Base-by-base conservation (phyloP, 2,797 vertebrate genomes). In the Gymnothorax javanicus region DNA sequence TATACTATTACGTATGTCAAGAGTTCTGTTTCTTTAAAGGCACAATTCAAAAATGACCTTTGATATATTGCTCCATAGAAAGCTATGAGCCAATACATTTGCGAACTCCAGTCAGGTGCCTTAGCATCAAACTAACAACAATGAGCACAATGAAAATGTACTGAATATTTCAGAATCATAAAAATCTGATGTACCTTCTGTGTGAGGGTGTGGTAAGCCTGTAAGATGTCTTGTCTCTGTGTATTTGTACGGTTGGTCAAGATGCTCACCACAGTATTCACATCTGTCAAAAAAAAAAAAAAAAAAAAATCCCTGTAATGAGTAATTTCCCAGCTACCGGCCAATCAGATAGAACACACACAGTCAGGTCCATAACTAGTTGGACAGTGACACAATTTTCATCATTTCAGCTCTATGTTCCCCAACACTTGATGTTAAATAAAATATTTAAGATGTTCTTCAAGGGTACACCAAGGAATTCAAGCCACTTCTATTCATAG, bases 201-300 rank as follows among this genome's bases (percentile, higher is more conserved):
- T 50, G 86, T 87, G 23, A 88, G 67, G 27, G 89, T 90, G 54
- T 89, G 90, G 92, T 94, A 96, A 52, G 88, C 69, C 64, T 86
- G 71, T 0, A 90, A 83, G 12, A 96, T 91, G 50, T 91, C 89
- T 82, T 95, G 95, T 85, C 95, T 93, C 50, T 96, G 95, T 3
- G 91, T 90, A 27, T 92, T 92, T 85, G 88, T 95, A 43, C 95
- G 91, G 71, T 91, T 92, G 33, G 94, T 95, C 64, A 96, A 91
- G 58, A 95, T 91, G 0, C 91, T 92, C 52, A 94, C 83, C 62
- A 96, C 88, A 69, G 91, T 84, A 0, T 81, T 17, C 2, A 58
- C 87, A 27, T 94, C 92, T 87, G 82, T 60, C 84, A 79, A 86
- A 85, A 56, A 60, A 67, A 83, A 59, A 52, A 77, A 60, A 73